A percentile compares a stretch with the other conserved stretches of the same genome.
phyloP scores from a whole-genome alignment of 2,888 invertebrate species.

The Nipponacmea schrenckii region DNA sequence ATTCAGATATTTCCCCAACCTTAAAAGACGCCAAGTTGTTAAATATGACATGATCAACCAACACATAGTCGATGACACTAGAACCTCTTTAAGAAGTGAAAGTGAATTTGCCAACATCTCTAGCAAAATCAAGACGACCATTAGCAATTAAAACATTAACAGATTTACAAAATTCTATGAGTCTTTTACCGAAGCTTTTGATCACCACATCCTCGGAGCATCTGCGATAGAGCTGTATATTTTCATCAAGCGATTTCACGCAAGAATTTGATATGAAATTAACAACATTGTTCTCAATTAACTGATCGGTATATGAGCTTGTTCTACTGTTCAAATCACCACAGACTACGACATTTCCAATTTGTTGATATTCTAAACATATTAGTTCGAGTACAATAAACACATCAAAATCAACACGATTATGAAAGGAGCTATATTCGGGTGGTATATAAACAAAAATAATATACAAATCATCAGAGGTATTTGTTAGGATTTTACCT shows the following conservation, averaged over 20 bases:
- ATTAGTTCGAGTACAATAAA: background rate
- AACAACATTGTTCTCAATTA: background rate
- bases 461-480: background rate
- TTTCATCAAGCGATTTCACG: background rate
- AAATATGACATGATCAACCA: no score
- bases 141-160: constrained; percentile 16
- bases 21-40: no score
- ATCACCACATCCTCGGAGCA: background rate
- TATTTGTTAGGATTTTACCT: background rate
- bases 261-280: no score
- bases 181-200: constrained; percentile 14
- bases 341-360: background rate
- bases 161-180: constrained; percentile 14
- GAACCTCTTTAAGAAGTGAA: constrained; percentile 4
- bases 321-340: no score
- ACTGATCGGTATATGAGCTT: background rate
- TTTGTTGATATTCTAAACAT: background rate
- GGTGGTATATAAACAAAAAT: background rate
- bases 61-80: constrained; percentile 17
- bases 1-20: no score
- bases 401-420: background rate
- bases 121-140: constrained; percentile 12
- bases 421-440: background rate
- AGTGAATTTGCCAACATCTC: constrained; percentile 10
- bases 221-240: constrained; percentile 3